Evolutionary conservation across 2,888 invertebrate genomes (phyloP), one percentile per base, ranked within the genome.

Genomic region (Pyrgus malvae): DNA sequence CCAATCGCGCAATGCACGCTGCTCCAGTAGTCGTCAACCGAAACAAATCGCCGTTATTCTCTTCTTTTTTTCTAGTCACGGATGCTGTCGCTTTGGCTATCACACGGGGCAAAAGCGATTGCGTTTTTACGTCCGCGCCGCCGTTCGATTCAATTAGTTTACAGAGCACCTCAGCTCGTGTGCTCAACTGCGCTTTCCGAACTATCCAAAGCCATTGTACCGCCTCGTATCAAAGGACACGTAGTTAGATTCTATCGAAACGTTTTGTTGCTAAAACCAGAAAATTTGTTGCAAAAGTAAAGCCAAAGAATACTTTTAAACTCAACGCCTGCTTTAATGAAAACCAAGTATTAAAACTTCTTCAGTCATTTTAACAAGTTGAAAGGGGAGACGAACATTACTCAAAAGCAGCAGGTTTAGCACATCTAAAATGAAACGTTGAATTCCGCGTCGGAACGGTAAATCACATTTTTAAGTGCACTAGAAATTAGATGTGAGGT

Each of bases 41-140:
- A 76, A 75, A 84, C 85, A 73, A 84, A 87, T 84, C 74, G 74
- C 67, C 68, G 74, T 71, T 74, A 71, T 78, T 75, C 56, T 59
- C 54, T 57, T 68, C 66, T 70, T 73, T 79, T 76, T 72, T 68
- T 66, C 65, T 63, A 62, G 64, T 65, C 67, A 67, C 69, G 68
- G 68, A 72, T 67, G 68, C 65, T 69, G 67, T 68, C 62, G 63
- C 60, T 64, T 64, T 61, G 66, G 60, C 62, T 62, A 61, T 61
- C 65, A 59, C 58, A 60, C 58, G 58, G 57, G 45, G 48, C 44
- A 44, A 45, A 56, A 50, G 59, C 59, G 53, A 60, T 59, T 60
- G 54, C 56, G 62, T 67, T 67, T 66, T 66, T 62, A 62, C 62
- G 58, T 57, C 55, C 61, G 48, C 54, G 33, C 41, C 25, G 37